phyloP scores from a whole-genome alignment of 2,113 vertebrate species.

The Glaucidium brasilianum region DNA sequence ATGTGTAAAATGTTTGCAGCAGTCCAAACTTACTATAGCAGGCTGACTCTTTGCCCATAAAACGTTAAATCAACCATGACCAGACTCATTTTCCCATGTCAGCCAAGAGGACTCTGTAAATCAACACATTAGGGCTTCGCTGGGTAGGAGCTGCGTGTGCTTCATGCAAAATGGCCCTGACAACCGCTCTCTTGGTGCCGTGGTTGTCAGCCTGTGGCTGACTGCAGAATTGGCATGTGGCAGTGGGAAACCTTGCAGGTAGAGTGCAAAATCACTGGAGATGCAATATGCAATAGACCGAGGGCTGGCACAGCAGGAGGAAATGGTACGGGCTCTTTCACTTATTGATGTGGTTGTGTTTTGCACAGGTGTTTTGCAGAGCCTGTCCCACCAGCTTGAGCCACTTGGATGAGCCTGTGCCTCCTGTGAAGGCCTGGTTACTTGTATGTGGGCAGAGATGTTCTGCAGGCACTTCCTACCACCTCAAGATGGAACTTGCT shows the following conservation, averaged over 20 bases:
- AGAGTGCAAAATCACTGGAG: background rate
- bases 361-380: background rate
- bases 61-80: constrained; percentile 65
- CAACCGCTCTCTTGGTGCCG: background rate
- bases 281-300: background rate
- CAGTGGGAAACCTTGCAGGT: background rate
- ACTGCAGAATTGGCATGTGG: background rate
- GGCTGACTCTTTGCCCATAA: constrained; percentile 46
- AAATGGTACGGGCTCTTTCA: background rate
- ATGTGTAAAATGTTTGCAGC: constrained; percentile 10
- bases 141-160: constrained; percentile 35
- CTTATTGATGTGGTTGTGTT: background rate
- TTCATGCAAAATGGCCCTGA: constrained; percentile 53
- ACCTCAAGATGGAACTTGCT: background rate
- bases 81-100: constrained; percentile 60
- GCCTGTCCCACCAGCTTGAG: background rate
- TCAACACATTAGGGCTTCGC: constrained; percentile 57
- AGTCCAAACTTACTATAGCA: constrained; percentile 30
- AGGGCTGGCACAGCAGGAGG: background rate
- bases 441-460: background rate
- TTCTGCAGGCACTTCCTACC: background rate
- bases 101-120: constrained; percentile 59
- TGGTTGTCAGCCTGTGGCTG: background rate
- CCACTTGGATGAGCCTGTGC: background rate
- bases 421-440: background rate